Conservation (phyloP, 2,888 invertebrate species). For the Xestia xanthographa region DNA sequence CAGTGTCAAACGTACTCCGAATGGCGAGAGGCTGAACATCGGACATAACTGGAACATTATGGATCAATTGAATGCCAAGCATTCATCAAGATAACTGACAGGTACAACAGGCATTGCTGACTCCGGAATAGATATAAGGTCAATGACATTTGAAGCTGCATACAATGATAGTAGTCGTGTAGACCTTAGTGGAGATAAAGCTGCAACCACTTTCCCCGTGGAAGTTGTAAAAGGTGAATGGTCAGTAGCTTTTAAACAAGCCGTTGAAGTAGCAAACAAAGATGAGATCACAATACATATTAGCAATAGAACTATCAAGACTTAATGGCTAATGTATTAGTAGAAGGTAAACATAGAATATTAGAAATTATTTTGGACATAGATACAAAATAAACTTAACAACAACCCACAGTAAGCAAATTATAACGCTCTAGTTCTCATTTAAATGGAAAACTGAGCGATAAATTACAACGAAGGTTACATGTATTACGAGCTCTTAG, state of each 20-base stretch:
- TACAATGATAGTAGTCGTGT: slow-evolving; percentile 16
- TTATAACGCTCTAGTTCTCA: slow-evolving; percentile 46
- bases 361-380: background rate
- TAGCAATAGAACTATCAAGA: background rate
- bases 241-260: slow-evolving; percentile 6
- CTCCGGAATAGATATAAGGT: slow-evolving; percentile 34
- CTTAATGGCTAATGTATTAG: slow-evolving; percentile 6
- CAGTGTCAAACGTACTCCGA: slow-evolving; percentile 28
- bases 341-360: background rate
- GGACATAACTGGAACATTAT: slow-evolving; percentile 33
- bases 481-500: slow-evolving; percentile 57
- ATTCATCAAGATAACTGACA: slow-evolving; percentile 54
- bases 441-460: slow-evolving; percentile 53
- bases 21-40: slow-evolving; percentile 23
- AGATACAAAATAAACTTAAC: slow-evolving; percentile 10
- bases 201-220: slow-evolving; percentile 3
- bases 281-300: background rate
- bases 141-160: slow-evolving; percentile 25
- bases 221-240: background rate
- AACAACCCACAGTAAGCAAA: slow-evolving; percentile 34
- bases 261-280: background rate
- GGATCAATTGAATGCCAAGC: slow-evolving; percentile 59
- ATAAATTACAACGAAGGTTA: slow-evolving; percentile 59
- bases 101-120: slow-evolving; percentile 35
- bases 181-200: slow-evolving; percentile 10